phyloP scores from a whole-genome alignment of 2,888 invertebrate genomes.

The Pandemis corylana region DNA sequence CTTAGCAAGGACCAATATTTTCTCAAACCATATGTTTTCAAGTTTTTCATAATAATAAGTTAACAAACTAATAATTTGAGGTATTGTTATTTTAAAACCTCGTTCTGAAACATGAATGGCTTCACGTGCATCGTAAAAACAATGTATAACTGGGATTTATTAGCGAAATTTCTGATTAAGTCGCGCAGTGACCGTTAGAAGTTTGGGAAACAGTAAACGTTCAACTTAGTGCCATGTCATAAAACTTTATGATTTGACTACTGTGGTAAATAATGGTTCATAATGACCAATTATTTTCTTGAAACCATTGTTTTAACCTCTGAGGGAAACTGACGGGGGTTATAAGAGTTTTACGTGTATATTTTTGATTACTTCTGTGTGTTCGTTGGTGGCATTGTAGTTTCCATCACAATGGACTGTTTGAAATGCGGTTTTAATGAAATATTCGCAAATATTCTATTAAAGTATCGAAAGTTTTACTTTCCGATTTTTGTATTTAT shows the following conservation, averaged over 20 bases:
- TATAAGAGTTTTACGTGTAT: neutral
- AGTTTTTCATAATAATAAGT: too few species aligned
- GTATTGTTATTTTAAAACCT: neutral
- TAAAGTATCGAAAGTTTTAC: too few species aligned
- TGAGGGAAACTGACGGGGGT: neutral
- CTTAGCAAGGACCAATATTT: too few species aligned
- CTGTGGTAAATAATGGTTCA: constrained; percentile 11
- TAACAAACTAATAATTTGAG: too few species aligned
- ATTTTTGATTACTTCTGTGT: too few species aligned
- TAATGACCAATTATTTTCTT: neutral
- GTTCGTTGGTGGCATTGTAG: too few species aligned
- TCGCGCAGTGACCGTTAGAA: constrained; percentile 34
- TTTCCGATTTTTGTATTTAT: too few species aligned
- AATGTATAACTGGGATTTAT: neutral
- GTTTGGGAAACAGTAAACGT: constrained; percentile 46
- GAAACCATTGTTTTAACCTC: neutral
- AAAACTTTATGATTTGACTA: constrained; percentile 31
- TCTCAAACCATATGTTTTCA: too few species aligned
- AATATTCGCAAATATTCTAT: too few species aligned
- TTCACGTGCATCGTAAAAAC: neutral
- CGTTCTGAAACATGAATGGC: neutral
- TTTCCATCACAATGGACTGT: too few species aligned
- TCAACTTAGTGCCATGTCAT: constrained; percentile 43
- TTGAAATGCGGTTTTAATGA: too few species aligned
- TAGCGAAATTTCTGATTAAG: neutral